Base-by-base conservation (phyloP, 1,140 invertebrate genomes). In the Bombus polaris region DNA sequence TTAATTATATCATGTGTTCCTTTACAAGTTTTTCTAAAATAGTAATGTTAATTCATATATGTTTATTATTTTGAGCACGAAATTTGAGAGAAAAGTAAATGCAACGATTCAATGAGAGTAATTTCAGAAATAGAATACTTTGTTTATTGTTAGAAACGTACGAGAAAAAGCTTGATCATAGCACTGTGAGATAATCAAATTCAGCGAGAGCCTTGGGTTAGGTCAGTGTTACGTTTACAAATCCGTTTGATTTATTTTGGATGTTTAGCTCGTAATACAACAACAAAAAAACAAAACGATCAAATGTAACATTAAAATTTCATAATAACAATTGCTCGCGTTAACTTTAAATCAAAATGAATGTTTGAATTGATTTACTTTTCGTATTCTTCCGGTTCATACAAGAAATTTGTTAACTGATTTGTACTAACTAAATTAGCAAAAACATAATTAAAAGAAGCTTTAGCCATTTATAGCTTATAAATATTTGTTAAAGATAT, bases 131-230 rank as follows among this genome's bases (percentile, higher is more conserved):
- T 39, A 83, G 71, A 82, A 74, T 18, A 83, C 28, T 76, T 25
- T 76, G 42, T 53, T 66, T 53, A 53, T 53, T 53, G 47, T 53
- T 68, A 39, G 44, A 75, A 35, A 28, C 47, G 10, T 25, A 53
- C 22, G 32, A 70, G 35, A 73, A 72, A 81, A 73, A 39, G 9
- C 37, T 81, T 68, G 39, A 83, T 37, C 71, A 53, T 32, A 66
- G 47, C 18, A 83, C 42, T 13, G 15, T 15, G 62, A 83, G 72
- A 83, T 83, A 83, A 83, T 76, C 59, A 83, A 76, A 76, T 83
- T 83, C 72, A 83, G 72, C 35, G 28, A 53, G 59, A 76, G n/a
- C 42, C 59, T 83, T 76, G 72, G 10, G 59, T 32, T 76, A 83
- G 81, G 72, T 83, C 72, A 83, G 81, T 83, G 62, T 62, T 53